These are phyloP conservation scores for Agapostemon virescens DNA, from an alignment of 2,888 invertebrate species.

Conservation along the genomic window DNA sequence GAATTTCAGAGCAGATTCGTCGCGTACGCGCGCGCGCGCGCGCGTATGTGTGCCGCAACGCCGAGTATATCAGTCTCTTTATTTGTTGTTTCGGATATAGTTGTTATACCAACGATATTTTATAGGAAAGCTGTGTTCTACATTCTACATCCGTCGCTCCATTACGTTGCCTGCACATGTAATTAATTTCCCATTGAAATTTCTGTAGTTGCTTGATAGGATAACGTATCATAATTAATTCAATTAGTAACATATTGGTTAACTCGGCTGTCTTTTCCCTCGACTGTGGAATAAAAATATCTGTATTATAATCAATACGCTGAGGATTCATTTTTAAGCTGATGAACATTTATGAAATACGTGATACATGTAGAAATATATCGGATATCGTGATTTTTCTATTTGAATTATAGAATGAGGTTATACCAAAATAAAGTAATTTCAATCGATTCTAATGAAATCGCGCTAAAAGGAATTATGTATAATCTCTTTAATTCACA, in stretches of 20 bases:
- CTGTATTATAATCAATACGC: too few species aligned
- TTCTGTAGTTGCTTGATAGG: background rate
- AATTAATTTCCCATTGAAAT: background rate
- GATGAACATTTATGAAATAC: background rate
- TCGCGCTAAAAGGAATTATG: background rate
- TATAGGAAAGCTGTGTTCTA: background rate
- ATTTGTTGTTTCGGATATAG: background rate
- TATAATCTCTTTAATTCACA: too few species aligned
- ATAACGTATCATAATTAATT: background rate
- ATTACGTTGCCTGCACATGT: background rate
- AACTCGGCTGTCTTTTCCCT: background rate
- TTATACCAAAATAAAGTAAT: too few species aligned
- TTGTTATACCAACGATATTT: background rate
- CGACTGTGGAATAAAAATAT: background rate
- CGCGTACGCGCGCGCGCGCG: too few species aligned
- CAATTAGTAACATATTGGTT: background rate
- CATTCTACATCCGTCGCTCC: background rate
- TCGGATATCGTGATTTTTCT: background rate
- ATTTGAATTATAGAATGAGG: too few species aligned
- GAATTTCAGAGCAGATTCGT: background rate
- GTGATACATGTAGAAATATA: background rate
- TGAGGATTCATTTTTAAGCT: background rate
- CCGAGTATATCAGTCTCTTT: background rate
- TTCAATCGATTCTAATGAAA: background rate
- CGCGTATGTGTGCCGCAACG: too few species aligned